Evolutionary conservation across 2,888 invertebrate species (phyloP).

Genomic region (Petrolisthes manimaculis): DNA sequence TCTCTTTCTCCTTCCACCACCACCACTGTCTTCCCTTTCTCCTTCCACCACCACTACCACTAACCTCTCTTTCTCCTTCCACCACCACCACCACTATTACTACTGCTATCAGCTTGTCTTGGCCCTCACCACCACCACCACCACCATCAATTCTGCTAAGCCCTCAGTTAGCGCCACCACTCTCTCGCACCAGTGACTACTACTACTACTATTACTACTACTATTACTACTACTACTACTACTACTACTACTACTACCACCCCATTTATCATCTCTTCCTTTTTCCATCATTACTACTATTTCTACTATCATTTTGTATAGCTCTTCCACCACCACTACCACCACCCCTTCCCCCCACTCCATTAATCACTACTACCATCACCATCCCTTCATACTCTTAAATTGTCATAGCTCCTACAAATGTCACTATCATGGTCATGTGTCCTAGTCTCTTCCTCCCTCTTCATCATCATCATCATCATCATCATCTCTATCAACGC

Average conservation of each 20-base stretch:
- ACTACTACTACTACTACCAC: neutral
- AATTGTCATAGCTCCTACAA: too few species aligned
- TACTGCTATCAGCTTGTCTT: neutral
- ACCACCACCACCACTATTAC: neutral
- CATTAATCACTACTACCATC: neutral
- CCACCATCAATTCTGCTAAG: neutral
- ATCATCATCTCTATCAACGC: neutral
- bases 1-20: neutral
- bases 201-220: neutral
- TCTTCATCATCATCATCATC: conserved; percentile 4
- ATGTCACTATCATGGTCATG: too few species aligned
- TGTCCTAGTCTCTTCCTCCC: neutral
- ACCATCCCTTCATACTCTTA: too few species aligned
- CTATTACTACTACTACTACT: neutral
- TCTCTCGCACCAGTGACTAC: neutral
- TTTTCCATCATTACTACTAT: neutral
- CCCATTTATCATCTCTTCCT: neutral
- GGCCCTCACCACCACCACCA: neutral
- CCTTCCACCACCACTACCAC: neutral
- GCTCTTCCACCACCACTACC: neutral
- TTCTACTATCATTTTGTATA: neutral
- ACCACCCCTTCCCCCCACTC: neutral
- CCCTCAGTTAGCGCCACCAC: too few species aligned
- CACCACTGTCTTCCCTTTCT: neutral
- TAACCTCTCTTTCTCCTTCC: neutral